Percentiles rank a stretch among this genome's conserved stretches.
phyloP scores from a whole-genome alignment of 1,140 invertebrate genomes.

The Apis florea region DNA sequence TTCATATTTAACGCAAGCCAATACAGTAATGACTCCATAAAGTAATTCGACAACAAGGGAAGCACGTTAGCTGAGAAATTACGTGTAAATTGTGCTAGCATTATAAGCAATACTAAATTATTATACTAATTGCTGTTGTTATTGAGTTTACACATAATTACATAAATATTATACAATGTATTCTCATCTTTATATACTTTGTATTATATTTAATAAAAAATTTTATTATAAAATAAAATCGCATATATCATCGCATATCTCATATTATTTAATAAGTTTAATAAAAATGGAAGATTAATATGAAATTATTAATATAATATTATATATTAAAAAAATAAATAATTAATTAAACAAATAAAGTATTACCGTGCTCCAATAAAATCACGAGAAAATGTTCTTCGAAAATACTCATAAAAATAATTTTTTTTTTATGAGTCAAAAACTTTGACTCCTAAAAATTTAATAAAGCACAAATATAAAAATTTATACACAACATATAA shows the following conservation, averaged over 20 bases:
- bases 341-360: too few relatives aligned
- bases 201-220: not conserved
- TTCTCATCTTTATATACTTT: not conserved
- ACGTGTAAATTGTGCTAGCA: slow-evolving; percentile 3
- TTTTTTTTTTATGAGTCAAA: too few relatives aligned
- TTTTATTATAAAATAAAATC: not conserved
- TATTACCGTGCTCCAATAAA: too few relatives aligned
- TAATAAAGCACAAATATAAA: too few relatives aligned
- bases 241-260: not conserved
- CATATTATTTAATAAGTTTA: not conserved
- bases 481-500: too few relatives aligned
- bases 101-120: not conserved
- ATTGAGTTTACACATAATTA: not conserved
- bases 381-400: too few relatives aligned
- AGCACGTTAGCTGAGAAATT: not conserved
- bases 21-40: slow-evolving; percentile 10
- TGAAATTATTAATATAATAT: too few relatives aligned
- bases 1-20: not conserved
- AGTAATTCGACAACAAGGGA: not conserved
- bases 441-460: too few relatives aligned
- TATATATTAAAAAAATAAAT: too few relatives aligned
- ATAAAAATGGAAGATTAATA: not conserved
- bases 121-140: slow-evolving; percentile 5
- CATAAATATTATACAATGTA: not conserved
- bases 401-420: too few relatives aligned